phyloP scores from a whole-genome alignment of 1,140 invertebrate genomes.

The Bombus vancouverensis region DNA sequence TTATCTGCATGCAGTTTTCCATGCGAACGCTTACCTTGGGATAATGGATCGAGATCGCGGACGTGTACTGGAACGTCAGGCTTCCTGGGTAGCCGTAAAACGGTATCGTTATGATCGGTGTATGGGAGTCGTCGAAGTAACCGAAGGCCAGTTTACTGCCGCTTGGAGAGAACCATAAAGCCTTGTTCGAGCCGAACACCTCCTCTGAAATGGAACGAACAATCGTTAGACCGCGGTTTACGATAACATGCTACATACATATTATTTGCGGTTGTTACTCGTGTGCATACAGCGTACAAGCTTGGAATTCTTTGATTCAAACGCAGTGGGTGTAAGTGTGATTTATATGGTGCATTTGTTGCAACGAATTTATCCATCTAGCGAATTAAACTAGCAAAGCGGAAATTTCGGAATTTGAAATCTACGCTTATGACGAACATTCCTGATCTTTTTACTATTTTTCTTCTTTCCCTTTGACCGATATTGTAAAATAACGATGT shows the following conservation, averaged over 20 bases:
- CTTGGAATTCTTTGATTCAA: background rate
- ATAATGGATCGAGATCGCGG: slow-evolving; percentile 88
- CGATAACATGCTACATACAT: background rate
- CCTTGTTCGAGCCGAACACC: slow-evolving; percentile 92
- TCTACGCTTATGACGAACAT: no score
- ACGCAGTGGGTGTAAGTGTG: background rate
- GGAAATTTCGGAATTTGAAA: no score
- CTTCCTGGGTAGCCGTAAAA: slow-evolving; percentile 85
- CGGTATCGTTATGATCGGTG: slow-evolving; percentile 85
- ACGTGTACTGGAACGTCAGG: slow-evolving; percentile 84
- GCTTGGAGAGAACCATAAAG: slow-evolving; percentile 94
- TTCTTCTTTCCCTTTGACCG: no score
- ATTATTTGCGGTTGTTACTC: background rate
- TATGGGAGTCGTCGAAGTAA: slow-evolving; percentile 90
- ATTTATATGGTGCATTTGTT: background rate
- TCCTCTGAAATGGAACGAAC: slow-evolving; percentile 89
- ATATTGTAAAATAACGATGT: no score
- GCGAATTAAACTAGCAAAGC: background rate
- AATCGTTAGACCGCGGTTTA: slow-evolving; percentile 8
- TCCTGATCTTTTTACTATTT: no score
- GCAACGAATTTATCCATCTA: background rate
- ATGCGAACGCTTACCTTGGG: slow-evolving; percentile 87
- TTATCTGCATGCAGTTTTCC: background rate
- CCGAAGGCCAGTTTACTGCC: slow-evolving; percentile 92
- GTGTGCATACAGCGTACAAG: background rate